Base-by-base conservation (phyloP, 2,888 invertebrate genomes). In the Ecdyonurus torrentis region DNA sequence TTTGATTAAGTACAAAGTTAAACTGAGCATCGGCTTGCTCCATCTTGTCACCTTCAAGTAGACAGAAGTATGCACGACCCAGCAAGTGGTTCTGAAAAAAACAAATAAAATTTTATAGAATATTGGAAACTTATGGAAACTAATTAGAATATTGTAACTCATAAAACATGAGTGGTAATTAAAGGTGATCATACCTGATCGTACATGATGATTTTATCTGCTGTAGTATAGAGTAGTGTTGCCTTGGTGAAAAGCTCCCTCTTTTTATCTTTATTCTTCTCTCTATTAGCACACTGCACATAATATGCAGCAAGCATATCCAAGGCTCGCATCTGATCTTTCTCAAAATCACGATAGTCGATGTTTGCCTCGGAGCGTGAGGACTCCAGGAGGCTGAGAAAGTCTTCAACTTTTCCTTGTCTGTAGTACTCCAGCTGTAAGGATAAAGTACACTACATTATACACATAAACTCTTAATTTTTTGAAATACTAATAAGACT, bases 11-110 rank as follows among this genome's bases (percentile, higher is more conserved):
- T 0, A 99, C 98, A 75, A 99, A 99, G 78, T 99, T 98, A 74
- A 99, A 99, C 74, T 99, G 99, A 1, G 97, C 94, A 81, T 99
- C 98, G 0, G 99, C 99, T 77, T 99, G 98, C 67, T 99, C 98
- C 92, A 98, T 94, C 80, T 98, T 98, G 72, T 98, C 97, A 1
- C 97, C 97, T 79, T 99, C 99, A 50, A 98, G 80, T 7, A 99
- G 81, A 71, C 97, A 99, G 74, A 98, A 99, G 74, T 97, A 99
- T 2, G 99, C 99, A 70, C 98, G 81, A 0, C 99, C 98, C 67
- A 99, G 81, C 66, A 99, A 83, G 82, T 99, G 99, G 75, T 96
- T 96, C 87, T 89, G 72, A 62, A 75, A 73, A 65, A 65, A 64
- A 62, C 53, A 64, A 37, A 60, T 3, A 25, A 60, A 37, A n/a